Evolutionary conservation across 2,113 vertebrate species (phyloP).

Genomic region (Melanerpes aurifrons): DNA sequence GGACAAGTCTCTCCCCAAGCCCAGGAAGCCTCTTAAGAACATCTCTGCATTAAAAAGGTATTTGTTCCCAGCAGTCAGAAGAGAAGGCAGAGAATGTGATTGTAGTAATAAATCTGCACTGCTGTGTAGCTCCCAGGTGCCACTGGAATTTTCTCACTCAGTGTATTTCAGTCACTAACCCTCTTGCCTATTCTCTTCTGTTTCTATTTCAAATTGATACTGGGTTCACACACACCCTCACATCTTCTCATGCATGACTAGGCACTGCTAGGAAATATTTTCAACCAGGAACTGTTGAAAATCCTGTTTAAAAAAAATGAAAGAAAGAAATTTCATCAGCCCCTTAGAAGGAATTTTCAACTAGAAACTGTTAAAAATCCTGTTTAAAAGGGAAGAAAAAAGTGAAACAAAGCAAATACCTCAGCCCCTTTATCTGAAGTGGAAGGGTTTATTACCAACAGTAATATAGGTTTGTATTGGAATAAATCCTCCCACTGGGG

Average conservation of each 20-base stretch:
- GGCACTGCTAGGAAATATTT: neutral
- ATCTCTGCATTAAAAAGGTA: constrained; percentile 91
- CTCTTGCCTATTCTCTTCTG: neutral
- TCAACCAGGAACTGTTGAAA: neutral
- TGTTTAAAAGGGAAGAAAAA: neutral
- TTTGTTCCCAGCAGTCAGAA: neutral
- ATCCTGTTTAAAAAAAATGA: neutral
- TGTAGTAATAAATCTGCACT: neutral
- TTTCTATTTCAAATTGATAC: neutral
- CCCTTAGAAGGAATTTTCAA: neutral
- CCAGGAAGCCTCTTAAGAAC: constrained; percentile 87
- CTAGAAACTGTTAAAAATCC: neutral
- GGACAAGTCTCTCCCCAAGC: constrained; percentile 87
- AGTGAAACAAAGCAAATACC: neutral
- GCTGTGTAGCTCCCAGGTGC: neutral
- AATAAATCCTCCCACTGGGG: neutral
- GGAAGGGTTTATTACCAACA: neutral
- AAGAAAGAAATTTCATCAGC: neutral
- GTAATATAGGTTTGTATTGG: neutral
- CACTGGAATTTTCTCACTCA: neutral
- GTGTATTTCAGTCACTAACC: neutral
- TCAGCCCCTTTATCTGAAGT: neutral
- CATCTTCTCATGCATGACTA: neutral
- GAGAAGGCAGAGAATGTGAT: neutral
- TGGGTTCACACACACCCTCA: neutral